A percentile compares a stretch with the other conserved stretches of the same genome.
phyloP scores from a whole-genome alignment of 2,113 vertebrate genomes.

The Colossoma macropomum region DNA sequence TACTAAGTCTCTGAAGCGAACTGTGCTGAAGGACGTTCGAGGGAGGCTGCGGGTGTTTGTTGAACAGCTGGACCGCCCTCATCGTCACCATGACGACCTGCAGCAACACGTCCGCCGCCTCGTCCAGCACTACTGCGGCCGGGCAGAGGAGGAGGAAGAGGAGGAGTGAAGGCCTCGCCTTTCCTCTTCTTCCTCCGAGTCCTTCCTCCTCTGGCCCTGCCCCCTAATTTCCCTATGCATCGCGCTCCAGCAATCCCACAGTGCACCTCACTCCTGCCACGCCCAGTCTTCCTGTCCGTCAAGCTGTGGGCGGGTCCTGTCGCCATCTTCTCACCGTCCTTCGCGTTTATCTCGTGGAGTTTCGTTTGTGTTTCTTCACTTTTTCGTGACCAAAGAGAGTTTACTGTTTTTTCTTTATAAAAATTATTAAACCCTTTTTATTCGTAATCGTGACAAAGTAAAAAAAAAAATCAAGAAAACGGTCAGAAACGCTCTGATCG shows the following conservation, averaged over 20 bases:
- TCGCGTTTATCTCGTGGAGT: constrained; percentile 47
- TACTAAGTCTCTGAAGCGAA: constrained; percentile 80
- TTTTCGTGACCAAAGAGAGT: constrained; percentile 93
- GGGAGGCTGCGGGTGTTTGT: constrained; percentile 79
- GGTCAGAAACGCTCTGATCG: too few relatives aligned
- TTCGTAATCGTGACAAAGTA: too few relatives aligned
- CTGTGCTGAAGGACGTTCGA: constrained; percentile 82
- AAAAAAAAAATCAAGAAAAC: too few relatives aligned
- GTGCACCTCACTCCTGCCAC: constrained; percentile 71
- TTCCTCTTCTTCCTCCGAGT: constrained; percentile 33
- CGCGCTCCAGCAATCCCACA: constrained; percentile 74
- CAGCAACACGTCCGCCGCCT: constrained; percentile 88
- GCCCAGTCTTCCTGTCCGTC: constrained; percentile 72
- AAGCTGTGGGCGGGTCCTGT: constrained; percentile 50
- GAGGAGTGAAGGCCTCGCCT: constrained; percentile 45
- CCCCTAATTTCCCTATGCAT: constrained; percentile 75
- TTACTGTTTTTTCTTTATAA: constrained; percentile 41
- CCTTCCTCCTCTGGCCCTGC: constrained; percentile 43
- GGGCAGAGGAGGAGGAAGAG: constrained; percentile 34
- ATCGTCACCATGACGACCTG: constrained; percentile 77
- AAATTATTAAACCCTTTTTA: too few relatives aligned
- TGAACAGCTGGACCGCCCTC: constrained; percentile 80
- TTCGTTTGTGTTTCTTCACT: constrained; percentile 48
- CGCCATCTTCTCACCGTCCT: constrained; percentile 45
- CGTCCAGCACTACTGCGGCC: constrained; percentile 81